Evolutionary conservation across 37 sponge, comb jelly and placozoan species (phyloP).

Genomic region (Geodia barretti): DNA sequence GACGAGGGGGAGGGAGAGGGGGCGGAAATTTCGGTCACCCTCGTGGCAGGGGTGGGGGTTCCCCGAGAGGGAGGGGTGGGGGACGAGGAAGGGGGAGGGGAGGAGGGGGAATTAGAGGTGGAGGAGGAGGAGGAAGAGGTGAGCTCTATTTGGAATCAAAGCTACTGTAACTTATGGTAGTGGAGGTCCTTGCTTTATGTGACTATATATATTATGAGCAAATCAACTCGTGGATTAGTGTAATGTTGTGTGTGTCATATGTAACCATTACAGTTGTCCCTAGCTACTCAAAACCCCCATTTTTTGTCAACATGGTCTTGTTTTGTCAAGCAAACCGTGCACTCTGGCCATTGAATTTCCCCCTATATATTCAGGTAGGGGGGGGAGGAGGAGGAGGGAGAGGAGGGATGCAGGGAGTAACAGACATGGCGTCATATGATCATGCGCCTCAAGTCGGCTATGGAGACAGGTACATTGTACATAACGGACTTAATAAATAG

Average conservation of each 20-base stretch:
- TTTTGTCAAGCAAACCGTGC: no score
- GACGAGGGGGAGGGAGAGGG: neutral
- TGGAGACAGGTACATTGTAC: neutral
- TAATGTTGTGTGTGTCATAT: no score
- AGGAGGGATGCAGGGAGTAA: neutral
- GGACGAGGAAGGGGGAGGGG: conserved; percentile 1
- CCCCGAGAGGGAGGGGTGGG: conserved; percentile 11
- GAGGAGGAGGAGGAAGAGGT: neutral
- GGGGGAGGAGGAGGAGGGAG: neutral
- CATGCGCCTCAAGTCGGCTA: neutral
- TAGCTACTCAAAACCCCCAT: no score
- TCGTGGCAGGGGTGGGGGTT: conserved; percentile 2
- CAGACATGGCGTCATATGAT: neutral
- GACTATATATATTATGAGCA: neutral
- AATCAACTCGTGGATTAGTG: neutral
- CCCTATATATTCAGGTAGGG: neutral
- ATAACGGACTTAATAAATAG: no score
- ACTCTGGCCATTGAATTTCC: no score
- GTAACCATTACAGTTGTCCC: no score
- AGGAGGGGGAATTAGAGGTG: neutral
- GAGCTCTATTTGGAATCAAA: neutral
- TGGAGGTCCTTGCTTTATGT: neutral
- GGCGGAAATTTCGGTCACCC: conserved; percentile 20
- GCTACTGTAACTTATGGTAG: neutral
- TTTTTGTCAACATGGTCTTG: no score